Evolutionary conservation across 2,113 vertebrate species (phyloP), one percentile per base, ranked within the genome.

Genomic region (Potamarius usumacintae): DNA sequence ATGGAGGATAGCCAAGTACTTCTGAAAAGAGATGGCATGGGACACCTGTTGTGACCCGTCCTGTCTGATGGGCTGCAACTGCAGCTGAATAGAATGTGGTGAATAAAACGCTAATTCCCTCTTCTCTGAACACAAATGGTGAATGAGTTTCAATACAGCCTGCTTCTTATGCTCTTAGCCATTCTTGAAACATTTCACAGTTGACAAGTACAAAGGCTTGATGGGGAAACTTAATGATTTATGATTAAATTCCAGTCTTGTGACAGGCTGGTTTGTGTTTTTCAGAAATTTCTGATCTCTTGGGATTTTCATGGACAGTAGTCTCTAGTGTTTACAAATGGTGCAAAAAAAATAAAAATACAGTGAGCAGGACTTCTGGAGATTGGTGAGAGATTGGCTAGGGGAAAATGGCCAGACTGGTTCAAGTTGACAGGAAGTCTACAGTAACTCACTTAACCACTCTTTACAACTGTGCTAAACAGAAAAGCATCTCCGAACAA

Each of bases 21-120:
- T 91, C 87, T 91, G 84, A 91, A 91, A 90, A 63, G 85, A 22
- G 85, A 76, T 20, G 14, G 25, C 6, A 63, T 42, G 27, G 91
- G 90, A 94, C 92, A 94, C 94, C 93, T 94, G 93, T 92, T 92
- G 92, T 93, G 92, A 87, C 90, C 78, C 89, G 83, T 92, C 84
- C 87, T 74, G 89, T 84, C 85, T 85, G 88, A 82, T 85, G 79
- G 88, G 82, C 85, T 89, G 81, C 79, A 79, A 85, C 52, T 85
- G 74, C 91, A 88, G 80, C 86, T 93, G 90, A 93, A 93, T 91
- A 88, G 92, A 77, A n/a, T 20, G 5, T 52, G 76, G 50, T 88
- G 81, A 92, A 90, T 89, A 87, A 89, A 82, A 53, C 58, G 20
- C 86, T 87, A 82, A 89, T 81, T 89, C 87, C 69, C 25, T 87